phyloP scores from a whole-genome alignment of 2,888 invertebrate species.

The Plebejus argus region DNA sequence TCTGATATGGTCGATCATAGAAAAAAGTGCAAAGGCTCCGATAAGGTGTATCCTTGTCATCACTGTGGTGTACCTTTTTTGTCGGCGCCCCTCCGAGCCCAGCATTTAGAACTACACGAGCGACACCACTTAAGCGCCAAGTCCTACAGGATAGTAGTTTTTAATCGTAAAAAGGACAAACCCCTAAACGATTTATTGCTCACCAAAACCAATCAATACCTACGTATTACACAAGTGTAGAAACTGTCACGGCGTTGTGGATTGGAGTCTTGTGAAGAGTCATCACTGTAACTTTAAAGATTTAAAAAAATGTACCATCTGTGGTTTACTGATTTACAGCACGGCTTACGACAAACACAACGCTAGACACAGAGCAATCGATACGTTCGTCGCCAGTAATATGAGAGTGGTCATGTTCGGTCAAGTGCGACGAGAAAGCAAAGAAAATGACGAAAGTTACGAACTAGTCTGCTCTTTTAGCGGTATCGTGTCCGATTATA shows the following conservation, averaged over 20 bases:
- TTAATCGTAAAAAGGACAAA: slow-evolving; percentile 55
- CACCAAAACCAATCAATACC: slow-evolving; percentile 44
- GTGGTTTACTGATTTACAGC: slow-evolving; percentile 53
- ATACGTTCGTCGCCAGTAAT: slow-evolving; percentile 51
- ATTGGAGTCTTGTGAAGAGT: slow-evolving; percentile 46
- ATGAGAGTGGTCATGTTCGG: slow-evolving; percentile 62
- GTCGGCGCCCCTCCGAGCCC: slow-evolving; percentile 46
- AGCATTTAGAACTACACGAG: slow-evolving; percentile 57
- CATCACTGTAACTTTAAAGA: slow-evolving; percentile 52
- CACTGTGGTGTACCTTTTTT: slow-evolving; percentile 55
- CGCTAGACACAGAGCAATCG: slow-evolving; percentile 53
- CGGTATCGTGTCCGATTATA: slow-evolving; percentile 58
- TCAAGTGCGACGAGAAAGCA: slow-evolving; percentile 35
- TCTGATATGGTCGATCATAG: slow-evolving; percentile 51
- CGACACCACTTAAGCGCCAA: slow-evolving; percentile 44
- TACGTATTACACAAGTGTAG: slow-evolving; percentile 60
- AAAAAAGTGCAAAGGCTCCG: slow-evolving; percentile 48
- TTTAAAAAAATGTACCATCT: slow-evolving; percentile 54
- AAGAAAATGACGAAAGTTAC: slow-evolving; percentile 29
- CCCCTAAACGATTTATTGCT: slow-evolving; percentile 48
- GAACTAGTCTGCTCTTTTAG: slow-evolving; percentile 46
- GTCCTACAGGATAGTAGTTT: slow-evolving; percentile 55
- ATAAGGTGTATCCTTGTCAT: slow-evolving; percentile 53
- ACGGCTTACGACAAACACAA: slow-evolving; percentile 52
- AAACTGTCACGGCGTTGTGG: slow-evolving; percentile 55